These are phyloP conservation scores for Panopea generosa DNA, from an alignment of 2,888 invertebrate genomes.

Conservation along the genomic window DNA sequence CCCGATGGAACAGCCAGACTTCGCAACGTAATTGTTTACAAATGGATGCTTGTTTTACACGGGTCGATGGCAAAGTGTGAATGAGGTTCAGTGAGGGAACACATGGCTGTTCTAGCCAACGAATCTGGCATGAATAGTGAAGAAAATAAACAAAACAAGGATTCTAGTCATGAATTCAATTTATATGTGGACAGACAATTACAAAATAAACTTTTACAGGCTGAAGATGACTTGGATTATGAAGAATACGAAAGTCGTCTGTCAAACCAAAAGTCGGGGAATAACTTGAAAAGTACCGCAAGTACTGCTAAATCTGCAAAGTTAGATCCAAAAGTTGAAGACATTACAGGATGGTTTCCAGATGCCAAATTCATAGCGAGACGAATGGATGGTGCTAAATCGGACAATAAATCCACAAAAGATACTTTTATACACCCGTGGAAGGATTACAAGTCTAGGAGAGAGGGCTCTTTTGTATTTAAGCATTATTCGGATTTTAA, in stretches of 20 bases:
- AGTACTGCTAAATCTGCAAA: slow-evolving; percentile 31
- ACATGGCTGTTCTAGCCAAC: slow-evolving; percentile 48
- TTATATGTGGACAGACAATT: slow-evolving; percentile 70
- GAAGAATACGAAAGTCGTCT: slow-evolving; percentile 47
- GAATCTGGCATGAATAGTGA: slow-evolving; percentile 53
- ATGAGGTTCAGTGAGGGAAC: slow-evolving; percentile 5
- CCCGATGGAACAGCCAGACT: slow-evolving; percentile 61
- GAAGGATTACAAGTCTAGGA: slow-evolving; percentile 62
- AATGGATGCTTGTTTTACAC: slow-evolving; percentile 49
- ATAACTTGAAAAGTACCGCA: slow-evolving; percentile 48
- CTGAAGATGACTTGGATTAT: slow-evolving; percentile 67
- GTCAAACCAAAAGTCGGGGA: slow-evolving; percentile 15
- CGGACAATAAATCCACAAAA: slow-evolving; percentile 36
- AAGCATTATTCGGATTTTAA: slow-evolving; percentile 68
- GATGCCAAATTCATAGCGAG: slow-evolving; percentile 68
- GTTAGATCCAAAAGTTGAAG: slow-evolving; percentile 43
- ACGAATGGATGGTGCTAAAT: slow-evolving; percentile 62
- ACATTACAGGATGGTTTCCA: slow-evolving; percentile 73
- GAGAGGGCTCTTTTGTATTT: slow-evolving; percentile 67
- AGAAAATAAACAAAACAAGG: slow-evolving; percentile 31
- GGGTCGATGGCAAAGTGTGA: slow-evolving; percentile 17
- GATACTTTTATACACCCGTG: slow-evolving; percentile 60
- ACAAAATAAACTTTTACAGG: slow-evolving; percentile 73
- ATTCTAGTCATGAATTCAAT: slow-evolving; percentile 65
- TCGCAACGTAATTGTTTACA: slow-evolving; percentile 66